Conservation (phyloP, 1,140 invertebrate species). For the Cataglyphis hispanica region DNA sequence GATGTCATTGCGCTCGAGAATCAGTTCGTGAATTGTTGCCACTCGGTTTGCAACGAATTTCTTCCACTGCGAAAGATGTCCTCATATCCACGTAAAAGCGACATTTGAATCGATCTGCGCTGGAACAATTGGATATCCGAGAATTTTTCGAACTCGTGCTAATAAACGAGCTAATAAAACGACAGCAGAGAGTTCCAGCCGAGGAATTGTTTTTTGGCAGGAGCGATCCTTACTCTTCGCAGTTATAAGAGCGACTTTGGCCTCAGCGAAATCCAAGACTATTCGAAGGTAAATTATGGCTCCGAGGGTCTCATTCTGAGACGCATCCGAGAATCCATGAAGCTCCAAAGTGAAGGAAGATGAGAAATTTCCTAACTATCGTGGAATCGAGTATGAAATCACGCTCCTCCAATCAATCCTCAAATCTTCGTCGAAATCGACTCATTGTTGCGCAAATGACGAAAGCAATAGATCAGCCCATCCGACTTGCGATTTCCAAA, state of each 20-base stretch:
- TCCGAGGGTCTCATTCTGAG: slow-evolving; percentile 5
- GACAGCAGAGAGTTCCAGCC: slow-evolving; percentile 60
- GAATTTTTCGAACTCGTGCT: background rate
- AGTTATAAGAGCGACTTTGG: background rate
- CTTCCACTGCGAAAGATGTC: too few relatives aligned
- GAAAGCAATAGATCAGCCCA: background rate
- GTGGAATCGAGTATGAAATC: background rate
- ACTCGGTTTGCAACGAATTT: slow-evolving; percentile 31
- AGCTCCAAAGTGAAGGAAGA: too few relatives aligned
- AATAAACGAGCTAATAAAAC: slow-evolving; percentile 59
- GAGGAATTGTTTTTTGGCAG: slow-evolving; percentile 65
- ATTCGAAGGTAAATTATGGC: slow-evolving; percentile 65
- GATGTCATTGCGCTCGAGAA: background rate
- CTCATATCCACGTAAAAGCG: background rate
- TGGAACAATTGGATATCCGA: background rate
- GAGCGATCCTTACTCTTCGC: slow-evolving; percentile 66
- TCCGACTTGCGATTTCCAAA: background rate
- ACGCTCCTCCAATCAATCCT: too few relatives aligned
- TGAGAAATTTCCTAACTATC: background rate
- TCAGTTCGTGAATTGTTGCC: background rate
- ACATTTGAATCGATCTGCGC: background rate
- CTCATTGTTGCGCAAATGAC: too few relatives aligned
- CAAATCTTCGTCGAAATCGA: too few relatives aligned
- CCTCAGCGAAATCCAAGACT: background rate
- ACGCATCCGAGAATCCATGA: too few relatives aligned